phyloP scores from a whole-genome alignment of 2,113 vertebrate species.

The Ornithorhynchus anatinus region DNA sequence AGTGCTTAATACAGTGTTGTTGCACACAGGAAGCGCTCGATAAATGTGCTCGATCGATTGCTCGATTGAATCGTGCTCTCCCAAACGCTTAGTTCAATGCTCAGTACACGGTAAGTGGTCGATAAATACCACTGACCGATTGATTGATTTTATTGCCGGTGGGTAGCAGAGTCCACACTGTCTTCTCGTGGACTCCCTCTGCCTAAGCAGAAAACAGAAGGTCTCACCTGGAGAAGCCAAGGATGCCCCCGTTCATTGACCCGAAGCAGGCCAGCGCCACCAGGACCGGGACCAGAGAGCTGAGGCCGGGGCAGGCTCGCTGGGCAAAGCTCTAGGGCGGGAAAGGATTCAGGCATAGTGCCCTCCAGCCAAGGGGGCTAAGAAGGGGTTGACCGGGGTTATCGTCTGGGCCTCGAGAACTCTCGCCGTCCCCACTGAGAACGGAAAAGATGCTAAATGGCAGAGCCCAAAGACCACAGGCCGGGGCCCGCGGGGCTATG shows the following conservation, averaged over 20 bases:
- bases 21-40: too few species aligned
- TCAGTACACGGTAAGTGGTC: too few species aligned
- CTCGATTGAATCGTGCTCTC: too few species aligned
- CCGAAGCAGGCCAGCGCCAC: conserved; percentile 87
- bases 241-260: conserved; percentile 83
- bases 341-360: background rate
- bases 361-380: too few species aligned
- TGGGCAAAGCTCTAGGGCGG: conserved; percentile 80
- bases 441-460: background rate
- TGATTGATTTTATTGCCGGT: too few species aligned
- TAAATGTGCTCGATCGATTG: too few species aligned
- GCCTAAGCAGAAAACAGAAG: background rate
- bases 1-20: too few species aligned
- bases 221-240: conserved; percentile 77
- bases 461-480: too few species aligned
- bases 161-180: too few species aligned
- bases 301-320: conserved; percentile 72
- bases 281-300: conserved; percentile 78
- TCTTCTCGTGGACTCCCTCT: background rate
- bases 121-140: too few species aligned
- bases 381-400: too few species aligned
- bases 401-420: background rate
- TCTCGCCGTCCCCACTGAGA: background rate
- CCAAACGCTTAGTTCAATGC: too few species aligned
- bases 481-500: background rate